Evolutionary conservation across 2,888 invertebrate species (phyloP).

Genomic region (Amphipoea oculea): DNA sequence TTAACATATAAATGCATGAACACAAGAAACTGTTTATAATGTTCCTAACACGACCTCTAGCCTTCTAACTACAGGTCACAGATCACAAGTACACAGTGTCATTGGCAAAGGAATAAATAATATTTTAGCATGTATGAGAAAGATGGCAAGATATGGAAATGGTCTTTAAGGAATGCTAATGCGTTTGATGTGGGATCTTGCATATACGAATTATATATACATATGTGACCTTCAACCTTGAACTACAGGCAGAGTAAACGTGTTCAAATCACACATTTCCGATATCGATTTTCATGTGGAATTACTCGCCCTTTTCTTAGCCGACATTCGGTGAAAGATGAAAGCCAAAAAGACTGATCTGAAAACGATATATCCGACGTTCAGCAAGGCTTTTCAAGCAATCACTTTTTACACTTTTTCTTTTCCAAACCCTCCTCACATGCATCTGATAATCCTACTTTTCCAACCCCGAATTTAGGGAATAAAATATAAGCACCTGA

Average conservation of each 20-base stretch:
- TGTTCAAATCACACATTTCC: not conserved
- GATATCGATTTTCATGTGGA: not conserved
- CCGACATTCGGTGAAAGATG: not conserved
- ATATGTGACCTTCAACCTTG: slow-evolving; percentile 7
- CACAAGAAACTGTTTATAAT: slow-evolving; percentile 30
- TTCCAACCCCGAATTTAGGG: slow-evolving; percentile 56
- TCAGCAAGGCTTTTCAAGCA: not conserved
- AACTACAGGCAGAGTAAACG: not conserved
- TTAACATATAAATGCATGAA: slow-evolving; percentile 39
- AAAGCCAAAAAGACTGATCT: not conserved
- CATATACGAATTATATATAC: not conserved
- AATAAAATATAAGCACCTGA: slow-evolving; percentile 62
- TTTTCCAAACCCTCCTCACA: not conserved
- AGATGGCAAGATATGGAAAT: slow-evolving; percentile 54
- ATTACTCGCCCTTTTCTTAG: not conserved
- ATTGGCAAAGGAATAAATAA: slow-evolving; percentile 24
- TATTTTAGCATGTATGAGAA: slow-evolving; percentile 52
- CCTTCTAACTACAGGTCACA: slow-evolving; percentile 20
- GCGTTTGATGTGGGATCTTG: slow-evolving; percentile 21
- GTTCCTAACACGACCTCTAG: slow-evolving; percentile 38
- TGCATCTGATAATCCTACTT: slow-evolving; percentile 3
- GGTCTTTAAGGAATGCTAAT: slow-evolving; percentile 32
- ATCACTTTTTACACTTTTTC: not conserved
- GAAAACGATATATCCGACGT: not conserved
- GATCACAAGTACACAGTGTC: slow-evolving; percentile 30